phyloP scores from a whole-genome alignment of 2,113 vertebrate species.

The Varanus komodoensis region DNA sequence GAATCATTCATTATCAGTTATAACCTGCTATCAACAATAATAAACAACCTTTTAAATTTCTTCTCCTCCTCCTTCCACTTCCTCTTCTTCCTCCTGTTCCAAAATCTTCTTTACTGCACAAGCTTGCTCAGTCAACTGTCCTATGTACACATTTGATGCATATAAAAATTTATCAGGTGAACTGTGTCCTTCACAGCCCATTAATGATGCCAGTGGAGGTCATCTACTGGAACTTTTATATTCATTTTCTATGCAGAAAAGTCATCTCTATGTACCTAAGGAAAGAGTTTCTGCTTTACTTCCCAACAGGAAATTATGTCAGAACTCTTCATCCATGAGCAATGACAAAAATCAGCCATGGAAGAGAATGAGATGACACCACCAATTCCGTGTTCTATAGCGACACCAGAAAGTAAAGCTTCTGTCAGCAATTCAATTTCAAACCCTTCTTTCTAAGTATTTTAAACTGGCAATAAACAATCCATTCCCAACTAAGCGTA shows the following conservation, averaged over 20 bases:
- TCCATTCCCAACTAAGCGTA: constrained; percentile 26
- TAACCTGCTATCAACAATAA: constrained; percentile 28
- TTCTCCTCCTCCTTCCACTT: neutral
- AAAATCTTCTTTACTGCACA: neutral
- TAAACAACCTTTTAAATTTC: constrained; percentile 40
- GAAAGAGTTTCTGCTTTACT: constrained; percentile 2
- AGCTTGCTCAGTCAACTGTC: constrained; percentile 19
- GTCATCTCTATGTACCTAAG: constrained; percentile 45
- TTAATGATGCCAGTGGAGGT: constrained; percentile 8
- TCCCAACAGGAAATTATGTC: constrained; percentile 9
- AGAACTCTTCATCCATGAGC: constrained; percentile 7
- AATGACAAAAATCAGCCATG: neutral
- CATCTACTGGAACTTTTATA: constrained; percentile 47
- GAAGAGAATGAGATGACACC: neutral
- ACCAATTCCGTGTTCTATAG: neutral
- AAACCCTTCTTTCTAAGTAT: constrained; percentile 25
- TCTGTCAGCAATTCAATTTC: constrained; percentile 12
- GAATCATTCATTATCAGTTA: constrained; percentile 1
- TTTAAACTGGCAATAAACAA: constrained; percentile 26
- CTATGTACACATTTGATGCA: constrained; percentile 26
- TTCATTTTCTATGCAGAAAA: constrained; percentile 36
- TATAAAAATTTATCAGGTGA: constrained; percentile 45
- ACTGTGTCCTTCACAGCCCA: constrained; percentile 3
- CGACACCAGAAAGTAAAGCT: neutral
- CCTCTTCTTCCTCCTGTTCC: constrained; percentile 32